Base-by-base conservation (phyloP, 2,888 invertebrate species). In the Barypeithes pellucidus region DNA sequence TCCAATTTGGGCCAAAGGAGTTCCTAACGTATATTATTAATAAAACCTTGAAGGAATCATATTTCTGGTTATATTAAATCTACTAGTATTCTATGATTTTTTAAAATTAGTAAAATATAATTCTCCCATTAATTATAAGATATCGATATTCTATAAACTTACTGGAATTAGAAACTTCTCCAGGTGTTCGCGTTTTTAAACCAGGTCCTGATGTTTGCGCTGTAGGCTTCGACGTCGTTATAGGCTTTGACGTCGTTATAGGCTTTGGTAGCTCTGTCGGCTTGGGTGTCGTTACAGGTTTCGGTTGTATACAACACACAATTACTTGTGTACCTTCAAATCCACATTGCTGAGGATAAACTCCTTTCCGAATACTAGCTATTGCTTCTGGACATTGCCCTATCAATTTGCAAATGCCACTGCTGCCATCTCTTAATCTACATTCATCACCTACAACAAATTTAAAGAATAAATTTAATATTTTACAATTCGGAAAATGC, bases 321-420 rank as follows among this genome's bases (percentile, higher is more conserved):
- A 83, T 80, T 0, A 81, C 78, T 57, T 78, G 68, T 2, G 79
- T 78, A 3, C 79, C 80, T 43, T 74, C 39, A 73, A 81, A 83
- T 11, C 82, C 81, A 72, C 83, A 83, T 5, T 74, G 78, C 70
- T 78, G 77, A 2, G 82, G 82, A 59, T 73, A 75, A 12, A 73
- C 70, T 29, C 79, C 75, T n/a, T 69, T 72, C 33, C 54, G 69
- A n/a, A 83, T 16, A 11, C 75, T 77, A 18, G 72, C 67, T 24
- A 80, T 43, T 12, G 79, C 82, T 41, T 68, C 14, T 22, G 77
- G 78, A 66, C 83, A 83, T 9, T 77, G 65, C 0, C 65, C 72
- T 5, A 83, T 41, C 14, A 75, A 63, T 60, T 75, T 77, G 65
- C 83, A 83, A 12, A 69, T 65, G 3, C 81, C 83, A 2, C 9